A percentile compares a stretch with the other conserved stretches of the same genome.
Evolutionary conservation across 2,888 invertebrate species (phyloP).

Genomic region (Archips xylosteana): DNA sequence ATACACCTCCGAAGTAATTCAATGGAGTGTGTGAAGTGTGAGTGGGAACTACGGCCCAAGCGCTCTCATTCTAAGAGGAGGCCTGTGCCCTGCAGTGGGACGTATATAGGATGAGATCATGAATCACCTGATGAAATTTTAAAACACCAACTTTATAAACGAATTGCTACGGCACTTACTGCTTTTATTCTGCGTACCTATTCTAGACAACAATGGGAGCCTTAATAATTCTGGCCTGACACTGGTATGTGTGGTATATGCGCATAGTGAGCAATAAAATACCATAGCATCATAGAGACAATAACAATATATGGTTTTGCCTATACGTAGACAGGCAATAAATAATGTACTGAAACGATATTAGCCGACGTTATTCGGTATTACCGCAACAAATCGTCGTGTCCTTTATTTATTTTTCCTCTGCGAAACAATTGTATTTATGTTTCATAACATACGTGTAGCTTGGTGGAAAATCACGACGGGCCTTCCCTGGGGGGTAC

Average conservation of each 20-base stretch:
- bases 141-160: too few species aligned
- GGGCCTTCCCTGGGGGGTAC: constrained; percentile 31
- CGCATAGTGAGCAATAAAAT: constrained; percentile 16
- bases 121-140: too few species aligned
- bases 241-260: constrained; percentile 5
- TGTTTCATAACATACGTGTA: constrained; percentile 42
- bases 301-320: constrained; percentile 34
- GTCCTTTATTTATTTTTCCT: constrained; percentile 41
- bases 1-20: too few species aligned
- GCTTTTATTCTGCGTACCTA: not conserved
- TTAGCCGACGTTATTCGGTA: constrained; percentile 41
- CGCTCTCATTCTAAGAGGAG: too few species aligned
- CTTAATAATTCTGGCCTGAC: not conserved
- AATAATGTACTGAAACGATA: constrained; percentile 43
- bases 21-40: too few species aligned
- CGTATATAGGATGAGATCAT: too few species aligned
- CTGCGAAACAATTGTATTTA: constrained; percentile 40
- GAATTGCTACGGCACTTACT: not conserved
- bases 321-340: constrained; percentile 38
- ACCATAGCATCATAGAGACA: constrained; percentile 21
- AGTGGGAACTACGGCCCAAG: too few species aligned
- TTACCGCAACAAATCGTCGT: constrained; percentile 37
- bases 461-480: constrained; percentile 35
- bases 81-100: too few species aligned
- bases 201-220: not conserved